These are phyloP conservation scores for Acrossocheilus wenchowensis DNA, from an alignment of 2,797 vertebrate genomes.

Conservation along the genomic window DNA sequence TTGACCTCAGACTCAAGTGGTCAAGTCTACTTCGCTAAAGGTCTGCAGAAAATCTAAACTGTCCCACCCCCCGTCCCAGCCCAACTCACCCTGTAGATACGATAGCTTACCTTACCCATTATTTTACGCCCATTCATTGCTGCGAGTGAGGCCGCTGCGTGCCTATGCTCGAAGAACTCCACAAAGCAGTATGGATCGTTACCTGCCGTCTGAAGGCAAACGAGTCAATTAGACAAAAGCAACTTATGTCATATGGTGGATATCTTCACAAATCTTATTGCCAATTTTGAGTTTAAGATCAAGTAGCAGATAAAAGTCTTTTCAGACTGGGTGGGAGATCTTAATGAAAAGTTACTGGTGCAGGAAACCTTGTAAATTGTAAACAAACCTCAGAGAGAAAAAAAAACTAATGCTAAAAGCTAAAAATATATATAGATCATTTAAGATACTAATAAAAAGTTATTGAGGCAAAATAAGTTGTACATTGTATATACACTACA, in stretches of 20 bases:
- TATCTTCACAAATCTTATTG: too few species aligned
- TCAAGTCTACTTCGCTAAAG: slow-evolving; percentile 5
- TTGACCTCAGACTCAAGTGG: background rate
- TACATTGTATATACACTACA: background rate
- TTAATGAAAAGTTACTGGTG: background rate
- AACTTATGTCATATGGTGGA: background rate
- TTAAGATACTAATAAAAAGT: slow-evolving; percentile 52
- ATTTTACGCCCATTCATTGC: slow-evolving; percentile 99
- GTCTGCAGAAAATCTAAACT: slow-evolving; percentile 38
- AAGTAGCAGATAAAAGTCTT: background rate
- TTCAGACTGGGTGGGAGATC: slow-evolving; percentile 47
- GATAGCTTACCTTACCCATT: slow-evolving; percentile 98
- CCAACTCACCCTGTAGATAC: slow-evolving; percentile 65
- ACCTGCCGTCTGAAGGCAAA: slow-evolving; percentile 87
- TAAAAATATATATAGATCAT: too few species aligned
- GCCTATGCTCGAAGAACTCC: slow-evolving; percentile 98
- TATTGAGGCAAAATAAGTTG: background rate
- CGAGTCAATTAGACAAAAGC: background rate
- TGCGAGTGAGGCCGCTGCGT: slow-evolving; percentile 93
- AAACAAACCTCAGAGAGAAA: too few species aligned
- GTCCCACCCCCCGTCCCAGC: slow-evolving; percentile 62
- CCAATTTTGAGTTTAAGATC: too few species aligned
- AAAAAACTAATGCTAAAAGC: too few species aligned
- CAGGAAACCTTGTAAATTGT: background rate
- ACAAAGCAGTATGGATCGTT: slow-evolving; percentile 99